These are phyloP conservation scores for Anthoscopus minutus DNA, from an alignment of 2,113 vertebrate species.

Conservation along the genomic window DNA sequence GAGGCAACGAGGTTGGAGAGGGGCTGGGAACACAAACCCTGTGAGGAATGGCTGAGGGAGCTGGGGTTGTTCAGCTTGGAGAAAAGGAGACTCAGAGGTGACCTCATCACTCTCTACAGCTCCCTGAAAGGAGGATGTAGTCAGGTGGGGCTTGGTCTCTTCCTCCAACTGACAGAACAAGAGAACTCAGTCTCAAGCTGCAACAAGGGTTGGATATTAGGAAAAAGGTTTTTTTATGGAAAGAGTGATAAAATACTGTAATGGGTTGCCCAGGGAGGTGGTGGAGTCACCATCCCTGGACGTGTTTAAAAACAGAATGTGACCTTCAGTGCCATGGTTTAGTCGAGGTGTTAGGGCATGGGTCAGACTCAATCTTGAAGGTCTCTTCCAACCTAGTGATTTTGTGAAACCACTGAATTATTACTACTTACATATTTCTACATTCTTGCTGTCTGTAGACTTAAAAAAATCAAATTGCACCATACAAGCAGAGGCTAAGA, in stretches of 20 bases:
- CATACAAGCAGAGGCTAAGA: not conserved
- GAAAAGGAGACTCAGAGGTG: not conserved
- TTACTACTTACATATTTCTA: not conserved
- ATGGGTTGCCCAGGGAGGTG: accelerated
- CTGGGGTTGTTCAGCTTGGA: not conserved
- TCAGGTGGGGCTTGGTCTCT: not conserved
- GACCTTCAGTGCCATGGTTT: not conserved
- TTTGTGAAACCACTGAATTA: not conserved
- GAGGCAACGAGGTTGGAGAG: not conserved
- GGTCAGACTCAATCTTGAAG: not conserved
- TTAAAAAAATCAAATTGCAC: not conserved
- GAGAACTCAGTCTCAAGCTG: not conserved
- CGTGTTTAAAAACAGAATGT: not conserved
- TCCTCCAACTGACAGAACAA: not conserved
- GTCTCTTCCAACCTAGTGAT: not conserved
- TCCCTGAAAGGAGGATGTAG: not conserved
- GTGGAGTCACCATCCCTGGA: not conserved
- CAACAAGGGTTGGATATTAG: not conserved
- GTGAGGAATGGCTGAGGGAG: not conserved
- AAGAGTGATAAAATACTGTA: not conserved
- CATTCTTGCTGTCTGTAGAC: not conserved
- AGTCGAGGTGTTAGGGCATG: not conserved
- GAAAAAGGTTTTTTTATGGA: not conserved
- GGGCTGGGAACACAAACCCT: not conserved
- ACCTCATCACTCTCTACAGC: not conserved